phyloP scores from a whole-genome alignment of 92 coral and sea anemone genomes.

The Virgularia gustaviana region DNA sequence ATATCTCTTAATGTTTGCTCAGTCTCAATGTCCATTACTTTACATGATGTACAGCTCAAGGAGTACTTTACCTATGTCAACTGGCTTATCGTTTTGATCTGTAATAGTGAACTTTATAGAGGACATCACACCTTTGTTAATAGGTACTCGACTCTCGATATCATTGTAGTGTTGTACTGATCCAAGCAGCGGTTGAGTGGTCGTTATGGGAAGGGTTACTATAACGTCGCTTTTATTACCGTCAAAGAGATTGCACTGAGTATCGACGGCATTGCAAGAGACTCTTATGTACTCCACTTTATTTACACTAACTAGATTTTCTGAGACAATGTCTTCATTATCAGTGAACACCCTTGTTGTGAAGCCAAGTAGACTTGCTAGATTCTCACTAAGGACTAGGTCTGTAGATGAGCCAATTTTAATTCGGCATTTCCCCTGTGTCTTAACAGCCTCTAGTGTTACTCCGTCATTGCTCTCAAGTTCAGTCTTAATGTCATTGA shows the following conservation, averaged over 20 bases:
- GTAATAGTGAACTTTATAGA: conserved; percentile 1
- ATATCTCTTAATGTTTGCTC: conserved; percentile 27
- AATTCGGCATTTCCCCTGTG: conserved; percentile 33
- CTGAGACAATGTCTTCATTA: not conserved
- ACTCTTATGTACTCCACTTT: conserved; percentile 8
- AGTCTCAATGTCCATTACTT: conserved; percentile 8
- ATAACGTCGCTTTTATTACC: conserved; percentile 3
- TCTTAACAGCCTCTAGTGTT: conserved; percentile 34
- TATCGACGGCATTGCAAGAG: not conserved
- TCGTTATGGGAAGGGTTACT: conserved; percentile 4
- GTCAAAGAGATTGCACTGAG: not conserved
- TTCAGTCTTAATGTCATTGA: conserved; percentile 34
- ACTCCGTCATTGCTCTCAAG: conserved; percentile 30
- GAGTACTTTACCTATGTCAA: conserved; percentile 12
- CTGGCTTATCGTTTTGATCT: conserved; percentile 14
- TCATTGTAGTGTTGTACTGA: not conserved
- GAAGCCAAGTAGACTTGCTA: conserved; percentile 31
- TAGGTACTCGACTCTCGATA: conserved; percentile 11
- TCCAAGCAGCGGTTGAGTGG: conserved; percentile 11
- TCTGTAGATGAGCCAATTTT: conserved; percentile 33
- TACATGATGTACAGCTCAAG: conserved; percentile 23
- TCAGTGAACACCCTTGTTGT: conserved; percentile 5
- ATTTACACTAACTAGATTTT: too few species aligned
- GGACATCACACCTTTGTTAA: conserved; percentile 22
- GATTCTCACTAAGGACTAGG: conserved; percentile 35